These are phyloP conservation scores for Drosophila pandora DNA, from an alignment of 1,140 invertebrate species.

Conservation along the genomic window DNA sequence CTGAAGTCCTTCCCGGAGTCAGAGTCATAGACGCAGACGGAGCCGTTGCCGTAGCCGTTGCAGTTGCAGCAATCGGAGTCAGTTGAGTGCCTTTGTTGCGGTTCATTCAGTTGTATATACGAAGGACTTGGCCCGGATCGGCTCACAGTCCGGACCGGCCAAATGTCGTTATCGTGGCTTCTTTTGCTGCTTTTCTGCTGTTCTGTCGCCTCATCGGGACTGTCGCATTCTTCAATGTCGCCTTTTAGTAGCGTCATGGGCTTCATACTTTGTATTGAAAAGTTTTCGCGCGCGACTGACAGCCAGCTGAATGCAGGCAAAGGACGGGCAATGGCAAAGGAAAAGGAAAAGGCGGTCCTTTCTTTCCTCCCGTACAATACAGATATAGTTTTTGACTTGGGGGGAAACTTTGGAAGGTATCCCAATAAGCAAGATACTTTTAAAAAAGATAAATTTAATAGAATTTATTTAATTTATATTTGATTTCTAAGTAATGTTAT, in stretches of 20 bases:
- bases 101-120: slow-evolving; percentile 61
- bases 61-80: slow-evolving; percentile 37
- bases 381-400: slow-evolving; percentile 14
- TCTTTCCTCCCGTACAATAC: slow-evolving; percentile 13
- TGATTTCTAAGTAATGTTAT: background rate
- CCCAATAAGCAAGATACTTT: slow-evolving; percentile 19
- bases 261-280: slow-evolving; percentile 77
- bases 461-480: background rate
- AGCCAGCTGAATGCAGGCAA: slow-evolving; percentile 23
- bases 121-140: background rate
- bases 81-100: slow-evolving; percentile 65
- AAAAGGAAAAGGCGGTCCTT: slow-evolving; percentile 25
- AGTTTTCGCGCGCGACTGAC: slow-evolving; percentile 57
- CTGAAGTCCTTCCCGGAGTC: slow-evolving; percentile 5
- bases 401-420: slow-evolving; percentile 1
- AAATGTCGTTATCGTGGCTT: slow-evolving; percentile 40
- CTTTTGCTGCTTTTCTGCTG: slow-evolving; percentile 3
- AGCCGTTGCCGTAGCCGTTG: slow-evolving; percentile 20
- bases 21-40: slow-evolving; percentile 17
- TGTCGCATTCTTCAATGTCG: slow-evolving; percentile 72
- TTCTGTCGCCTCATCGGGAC: slow-evolving; percentile 34
- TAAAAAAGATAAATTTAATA: background rate
- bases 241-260: slow-evolving; percentile 63
- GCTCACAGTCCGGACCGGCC: slow-evolving; percentile 10
- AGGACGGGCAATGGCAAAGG: background rate